Conservation (phyloP, 1,140 invertebrate genomes). For the Sycophila sp. region DNA sequence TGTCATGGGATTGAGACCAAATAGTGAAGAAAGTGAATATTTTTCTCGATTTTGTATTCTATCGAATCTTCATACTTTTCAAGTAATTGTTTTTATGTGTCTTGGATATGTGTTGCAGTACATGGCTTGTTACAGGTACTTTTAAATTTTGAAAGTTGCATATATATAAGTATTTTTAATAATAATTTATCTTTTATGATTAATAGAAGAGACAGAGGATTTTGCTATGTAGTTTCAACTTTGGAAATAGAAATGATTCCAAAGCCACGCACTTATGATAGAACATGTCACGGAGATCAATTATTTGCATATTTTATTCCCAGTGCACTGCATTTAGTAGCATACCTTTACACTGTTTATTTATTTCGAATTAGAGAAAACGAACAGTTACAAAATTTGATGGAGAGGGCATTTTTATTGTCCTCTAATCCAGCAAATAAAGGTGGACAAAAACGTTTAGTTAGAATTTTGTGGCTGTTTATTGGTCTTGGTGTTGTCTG, state of each 20-base stretch:
- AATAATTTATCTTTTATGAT: constrained; percentile 15
- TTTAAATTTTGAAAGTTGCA: constrained; percentile 9
- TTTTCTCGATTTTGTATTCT: constrained; percentile 70
- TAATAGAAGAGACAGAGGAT: constrained; percentile 76
- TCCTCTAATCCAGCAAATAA: constrained; percentile 73
- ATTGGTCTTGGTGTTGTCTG: constrained; percentile 74
- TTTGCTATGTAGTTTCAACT: constrained; percentile 71
- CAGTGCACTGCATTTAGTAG: constrained; percentile 78
- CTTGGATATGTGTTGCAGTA: constrained; percentile 80
- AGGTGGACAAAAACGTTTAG: constrained; percentile 74
- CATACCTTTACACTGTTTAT: constrained; percentile 81
- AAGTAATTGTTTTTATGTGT: constrained; percentile 74
- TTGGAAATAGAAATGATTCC: constrained; percentile 51
- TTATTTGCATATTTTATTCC: constrained; percentile 83
- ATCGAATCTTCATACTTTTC: constrained; percentile 74
- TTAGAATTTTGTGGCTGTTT: constrained; percentile 77
- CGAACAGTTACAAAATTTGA: constrained; percentile 88
- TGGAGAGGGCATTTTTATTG: constrained; percentile 84
- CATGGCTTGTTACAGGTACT: constrained; percentile 74
- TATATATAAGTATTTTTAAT: neutral
- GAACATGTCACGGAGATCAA: constrained; percentile 75
- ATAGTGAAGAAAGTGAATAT: constrained; percentile 70
- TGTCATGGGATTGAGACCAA: constrained; percentile 78
- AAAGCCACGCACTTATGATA: constrained; percentile 64
- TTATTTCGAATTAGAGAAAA: constrained; percentile 85